Evolutionary conservation across 2,113 vertebrate genomes (phyloP).

Genomic region (Oenanthe oenanthe): DNA sequence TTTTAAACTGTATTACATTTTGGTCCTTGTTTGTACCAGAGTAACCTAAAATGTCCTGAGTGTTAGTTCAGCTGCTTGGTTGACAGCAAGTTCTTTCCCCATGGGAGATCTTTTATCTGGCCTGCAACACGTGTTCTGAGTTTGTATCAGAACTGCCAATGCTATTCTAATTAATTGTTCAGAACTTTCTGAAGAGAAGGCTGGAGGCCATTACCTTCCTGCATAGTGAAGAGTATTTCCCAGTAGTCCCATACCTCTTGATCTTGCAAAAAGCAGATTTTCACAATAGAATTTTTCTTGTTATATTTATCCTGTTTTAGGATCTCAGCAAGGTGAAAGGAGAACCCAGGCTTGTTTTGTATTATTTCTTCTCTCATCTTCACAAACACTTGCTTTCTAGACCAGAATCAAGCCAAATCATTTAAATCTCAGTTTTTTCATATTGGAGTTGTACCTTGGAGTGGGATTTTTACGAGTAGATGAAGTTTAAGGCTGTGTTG

Average conservation of each 20-base stretch:
- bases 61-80: background rate
- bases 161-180: background rate
- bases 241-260: background rate
- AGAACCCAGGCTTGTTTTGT: background rate
- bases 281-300: background rate
- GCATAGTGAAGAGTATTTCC: background rate
- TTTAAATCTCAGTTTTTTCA: background rate
- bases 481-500: background rate
- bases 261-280: background rate
- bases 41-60: background rate
- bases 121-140: rapidly evolving
- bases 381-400: background rate
- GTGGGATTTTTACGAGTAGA: background rate
- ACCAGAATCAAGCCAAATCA: background rate
- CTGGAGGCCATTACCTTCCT: background rate
- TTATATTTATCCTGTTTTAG: background rate
- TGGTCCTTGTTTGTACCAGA: background rate
- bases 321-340: background rate
- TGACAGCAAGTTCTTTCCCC: background rate
- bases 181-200: background rate
- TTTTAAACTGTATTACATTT: background rate
- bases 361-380: background rate
- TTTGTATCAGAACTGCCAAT: background rate
- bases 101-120: background rate
- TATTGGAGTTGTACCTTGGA: background rate